Conservation (phyloP, 2,113 vertebrate species). For the Siphamia tubifer region DNA sequence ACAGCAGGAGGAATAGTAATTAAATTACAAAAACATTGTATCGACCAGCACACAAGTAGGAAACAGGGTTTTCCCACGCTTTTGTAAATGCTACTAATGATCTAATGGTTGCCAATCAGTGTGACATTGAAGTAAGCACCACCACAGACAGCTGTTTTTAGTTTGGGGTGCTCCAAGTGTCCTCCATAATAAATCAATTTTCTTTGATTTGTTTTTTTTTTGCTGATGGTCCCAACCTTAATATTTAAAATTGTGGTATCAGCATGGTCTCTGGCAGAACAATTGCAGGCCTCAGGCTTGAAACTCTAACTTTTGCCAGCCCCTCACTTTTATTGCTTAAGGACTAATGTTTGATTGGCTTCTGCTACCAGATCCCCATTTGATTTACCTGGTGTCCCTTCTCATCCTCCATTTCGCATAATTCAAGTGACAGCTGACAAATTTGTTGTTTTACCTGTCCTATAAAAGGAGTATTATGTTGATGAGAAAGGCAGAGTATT, state of each 20-base stretch:
- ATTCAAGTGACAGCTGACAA: not conserved
- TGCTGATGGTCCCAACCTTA: constrained; percentile 19
- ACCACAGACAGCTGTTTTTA: constrained; percentile 14
- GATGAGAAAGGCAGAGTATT: not conserved
- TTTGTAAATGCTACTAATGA: constrained; percentile 39
- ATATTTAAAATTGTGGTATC: constrained; percentile 29
- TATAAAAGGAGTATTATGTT: too few relatives aligned
- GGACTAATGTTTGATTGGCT: constrained; percentile 28
- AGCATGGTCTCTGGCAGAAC: constrained; percentile 27
- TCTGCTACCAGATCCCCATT: not conserved
- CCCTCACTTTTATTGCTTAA: constrained; percentile 19
- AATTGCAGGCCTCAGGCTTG: not conserved
- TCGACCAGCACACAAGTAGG: constrained; percentile 14
- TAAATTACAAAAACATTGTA: constrained; percentile 47
- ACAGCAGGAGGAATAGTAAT: constrained; percentile 41
- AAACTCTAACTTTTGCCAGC: constrained; percentile 8
- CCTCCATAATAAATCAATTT: constrained; percentile 9
- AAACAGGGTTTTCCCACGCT: constrained; percentile 16
- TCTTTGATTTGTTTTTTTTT: constrained; percentile 13
- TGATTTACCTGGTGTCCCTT: not conserved
- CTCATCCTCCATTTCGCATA: not conserved
- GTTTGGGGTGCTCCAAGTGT: constrained; percentile 15
- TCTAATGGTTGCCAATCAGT: constrained; percentile 7
- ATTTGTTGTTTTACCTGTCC: too few relatives aligned
- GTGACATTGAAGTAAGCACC: not conserved